These are phyloP conservation scores for Ectemnius lituratus DNA, from an alignment of 2,888 invertebrate species.

Conservation along the genomic window DNA sequence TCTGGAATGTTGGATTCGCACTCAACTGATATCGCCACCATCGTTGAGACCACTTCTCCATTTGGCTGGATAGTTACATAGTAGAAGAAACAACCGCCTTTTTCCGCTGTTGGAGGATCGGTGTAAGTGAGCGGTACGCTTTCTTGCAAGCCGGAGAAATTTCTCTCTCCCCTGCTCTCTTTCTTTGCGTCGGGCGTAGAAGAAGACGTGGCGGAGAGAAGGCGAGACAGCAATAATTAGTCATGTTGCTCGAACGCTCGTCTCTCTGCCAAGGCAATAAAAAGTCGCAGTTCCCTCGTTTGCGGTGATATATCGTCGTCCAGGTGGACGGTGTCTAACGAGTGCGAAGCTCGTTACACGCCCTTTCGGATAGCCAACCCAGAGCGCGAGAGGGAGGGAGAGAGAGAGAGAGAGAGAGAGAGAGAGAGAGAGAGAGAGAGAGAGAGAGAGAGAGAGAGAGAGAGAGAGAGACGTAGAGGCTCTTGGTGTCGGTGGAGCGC, in stretches of 20 bases:
- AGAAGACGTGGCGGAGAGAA: slow-evolving; percentile 46
- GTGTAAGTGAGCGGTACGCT: no score
- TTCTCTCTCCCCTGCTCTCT: no score
- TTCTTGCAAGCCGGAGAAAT: slow-evolving; percentile 25
- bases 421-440: not conserved
- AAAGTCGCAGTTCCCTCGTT: slow-evolving; percentile 55
- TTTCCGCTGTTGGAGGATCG: no score
- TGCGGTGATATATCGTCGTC: slow-evolving; percentile 57
- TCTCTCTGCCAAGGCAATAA: slow-evolving; percentile 53
- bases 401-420: no score
- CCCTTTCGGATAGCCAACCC: slow-evolving; percentile 47
- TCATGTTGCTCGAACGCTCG: slow-evolving; percentile 44
- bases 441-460: not conserved
- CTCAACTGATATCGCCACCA: slow-evolving; percentile 9
- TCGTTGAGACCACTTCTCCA: no score
- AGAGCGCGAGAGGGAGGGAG: not conserved
- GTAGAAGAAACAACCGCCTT: not conserved
- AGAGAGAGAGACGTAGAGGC: no score
- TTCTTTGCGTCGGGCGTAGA: slow-evolving; percentile 2
- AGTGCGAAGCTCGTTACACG: slow-evolving; percentile 22
- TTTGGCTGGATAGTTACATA: no score
- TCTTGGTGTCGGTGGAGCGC: not conserved
- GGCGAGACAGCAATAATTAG: slow-evolving; percentile 52
- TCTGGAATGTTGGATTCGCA: slow-evolving; percentile 8
- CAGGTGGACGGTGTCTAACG: slow-evolving; percentile 57